Evolutionary conservation across 2,113 vertebrate genomes (phyloP).

Genomic region (Solea solea): DNA sequence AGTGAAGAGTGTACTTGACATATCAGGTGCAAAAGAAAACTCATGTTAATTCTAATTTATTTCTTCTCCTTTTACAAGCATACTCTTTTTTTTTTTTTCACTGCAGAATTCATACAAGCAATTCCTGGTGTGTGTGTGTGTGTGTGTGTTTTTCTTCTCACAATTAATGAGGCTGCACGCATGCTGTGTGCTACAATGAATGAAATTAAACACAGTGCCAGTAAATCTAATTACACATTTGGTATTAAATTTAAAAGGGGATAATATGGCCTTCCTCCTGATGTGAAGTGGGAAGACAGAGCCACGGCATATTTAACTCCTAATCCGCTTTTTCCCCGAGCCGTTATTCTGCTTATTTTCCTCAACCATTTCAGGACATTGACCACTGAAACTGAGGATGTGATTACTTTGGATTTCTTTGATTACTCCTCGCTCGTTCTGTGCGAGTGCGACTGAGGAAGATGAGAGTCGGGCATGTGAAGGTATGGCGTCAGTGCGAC

Average conservation of each 20-base stretch:
- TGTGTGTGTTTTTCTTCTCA: slow-evolving; percentile 83
- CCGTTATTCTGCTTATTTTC: slow-evolving; percentile 50
- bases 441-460: not conserved
- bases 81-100: slow-evolving; percentile 75
- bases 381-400: slow-evolving; percentile 48
- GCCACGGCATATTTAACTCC: slow-evolving; percentile 56
- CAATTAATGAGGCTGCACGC: slow-evolving; percentile 88
- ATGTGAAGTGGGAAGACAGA: slow-evolving; percentile 63
- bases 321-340: slow-evolving; percentile 52
- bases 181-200: slow-evolving; percentile 86
- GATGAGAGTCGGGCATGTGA: not conserved
- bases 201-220: slow-evolving; percentile 86
- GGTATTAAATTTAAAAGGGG: slow-evolving; percentile 86
- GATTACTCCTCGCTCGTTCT: no score
- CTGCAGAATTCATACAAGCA: slow-evolving; percentile 86
- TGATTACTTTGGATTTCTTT: slow-evolving; percentile 25
- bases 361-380: slow-evolving; percentile 20
- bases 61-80: slow-evolving; percentile 76
- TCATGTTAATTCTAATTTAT: slow-evolving; percentile 89
- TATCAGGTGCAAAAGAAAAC: slow-evolving; percentile 92
- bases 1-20: slow-evolving; percentile 83
- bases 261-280: slow-evolving; percentile 81
- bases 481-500: slow-evolving; percentile 20
- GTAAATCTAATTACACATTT: slow-evolving; percentile 90
- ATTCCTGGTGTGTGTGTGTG: slow-evolving; percentile 50